phyloP scores from a whole-genome alignment of 2,797 vertebrate species.

The Pseudocheirus occidentalis region DNA sequence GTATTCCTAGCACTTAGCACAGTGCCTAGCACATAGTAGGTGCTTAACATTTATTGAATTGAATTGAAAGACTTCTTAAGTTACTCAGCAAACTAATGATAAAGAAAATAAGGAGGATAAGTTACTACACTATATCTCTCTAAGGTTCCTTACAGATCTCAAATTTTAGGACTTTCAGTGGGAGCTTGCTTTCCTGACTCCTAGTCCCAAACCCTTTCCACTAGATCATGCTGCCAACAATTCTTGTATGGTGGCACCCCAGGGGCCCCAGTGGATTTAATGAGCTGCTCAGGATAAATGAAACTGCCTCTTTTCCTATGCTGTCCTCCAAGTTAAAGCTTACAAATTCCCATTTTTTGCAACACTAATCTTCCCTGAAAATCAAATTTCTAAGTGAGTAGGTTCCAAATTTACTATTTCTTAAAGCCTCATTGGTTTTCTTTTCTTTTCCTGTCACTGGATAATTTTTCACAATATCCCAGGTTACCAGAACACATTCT shows the following conservation, averaged over 20 bases:
- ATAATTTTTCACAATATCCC: neutral
- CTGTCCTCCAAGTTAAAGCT: neutral
- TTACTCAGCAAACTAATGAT: neutral
- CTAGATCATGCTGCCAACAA: neutral
- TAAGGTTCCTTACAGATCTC: neutral
- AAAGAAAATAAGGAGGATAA: neutral
- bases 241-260: neutral
- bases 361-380: neutral
- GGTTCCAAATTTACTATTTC: neutral
- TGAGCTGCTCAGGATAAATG: neutral
- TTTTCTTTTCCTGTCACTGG: neutral
- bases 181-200: neutral
- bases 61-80: neutral
- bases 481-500: neutral
- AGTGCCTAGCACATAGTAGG: neutral
- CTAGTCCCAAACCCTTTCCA: neutral
- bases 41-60: neutral
- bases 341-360: neutral
- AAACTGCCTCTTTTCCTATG: neutral
- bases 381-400: neutral
- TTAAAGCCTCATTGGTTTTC: neutral
- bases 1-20: neutral
- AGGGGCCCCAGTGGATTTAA: neutral
- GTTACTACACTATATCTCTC: neutral
- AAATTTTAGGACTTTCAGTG: neutral